Evolutionary conservation across 2,797 vertebrate genomes (phyloP).

Genomic region (Rhinoraja longicauda): DNA sequence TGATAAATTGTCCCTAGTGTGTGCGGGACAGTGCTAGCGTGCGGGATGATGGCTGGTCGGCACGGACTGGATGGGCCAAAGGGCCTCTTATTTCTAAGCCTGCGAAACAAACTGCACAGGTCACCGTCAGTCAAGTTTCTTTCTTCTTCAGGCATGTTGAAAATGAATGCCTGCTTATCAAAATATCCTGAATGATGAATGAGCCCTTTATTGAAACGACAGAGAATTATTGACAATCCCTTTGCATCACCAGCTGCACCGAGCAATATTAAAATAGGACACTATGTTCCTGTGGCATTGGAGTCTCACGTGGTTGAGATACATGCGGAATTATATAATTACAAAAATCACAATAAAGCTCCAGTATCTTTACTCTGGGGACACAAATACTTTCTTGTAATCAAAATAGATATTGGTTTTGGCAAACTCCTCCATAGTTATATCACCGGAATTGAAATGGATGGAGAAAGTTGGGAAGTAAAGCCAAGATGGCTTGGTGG

Average conservation of each 20-base stretch:
- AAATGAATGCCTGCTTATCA: slow-evolving; percentile 21
- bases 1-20: no score
- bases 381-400: neutral
- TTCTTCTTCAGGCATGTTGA: neutral
- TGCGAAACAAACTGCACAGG: neutral
- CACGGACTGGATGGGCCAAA: no score
- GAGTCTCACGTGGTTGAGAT: neutral
- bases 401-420: slow-evolving; percentile 16
- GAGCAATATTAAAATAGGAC: slow-evolving; percentile 26
- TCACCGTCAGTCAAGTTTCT: slow-evolving; percentile 1
- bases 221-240: slow-evolving; percentile 17
- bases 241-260: neutral
- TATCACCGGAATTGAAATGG: neutral
- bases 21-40: neutral
- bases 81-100: no score
- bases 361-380: neutral
- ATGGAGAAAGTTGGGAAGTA: neutral
- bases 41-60: no score
- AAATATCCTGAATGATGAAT: slow-evolving; percentile 32
- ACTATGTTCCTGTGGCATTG: slow-evolving; percentile 8
- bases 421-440: neutral
- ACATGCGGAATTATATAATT: neutral
- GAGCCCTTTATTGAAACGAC: slow-evolving; percentile 20
- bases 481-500: no score
- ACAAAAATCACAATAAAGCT: neutral